phyloP scores from a whole-genome alignment of 2,888 invertebrate species.

The Agriotes lineatus region DNA sequence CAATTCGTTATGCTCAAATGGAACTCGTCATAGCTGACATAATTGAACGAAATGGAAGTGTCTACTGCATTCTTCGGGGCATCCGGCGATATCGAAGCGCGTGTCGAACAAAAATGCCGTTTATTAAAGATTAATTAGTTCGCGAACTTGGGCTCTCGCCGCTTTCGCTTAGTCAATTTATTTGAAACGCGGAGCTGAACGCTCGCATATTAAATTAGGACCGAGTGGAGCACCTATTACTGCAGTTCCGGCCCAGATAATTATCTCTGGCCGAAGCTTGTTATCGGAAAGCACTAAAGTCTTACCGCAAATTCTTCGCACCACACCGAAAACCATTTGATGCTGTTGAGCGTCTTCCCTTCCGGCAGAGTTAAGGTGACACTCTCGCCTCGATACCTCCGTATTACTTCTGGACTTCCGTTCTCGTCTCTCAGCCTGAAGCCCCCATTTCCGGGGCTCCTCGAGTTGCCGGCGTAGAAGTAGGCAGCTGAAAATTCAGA shows the following conservation, averaged over 20 bases:
- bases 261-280: too few species aligned
- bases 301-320: slow-evolving; percentile 90
- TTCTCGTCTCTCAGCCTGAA: slow-evolving; percentile 86
- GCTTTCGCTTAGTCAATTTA: background rate
- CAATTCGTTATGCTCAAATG: background rate
- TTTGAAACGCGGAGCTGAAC: background rate
- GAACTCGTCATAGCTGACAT: background rate
- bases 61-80: slow-evolving; percentile 18
- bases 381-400: slow-evolving; percentile 84
- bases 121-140: slow-evolving; percentile 34
- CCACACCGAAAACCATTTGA: slow-evolving; percentile 92
- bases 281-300: too few species aligned
- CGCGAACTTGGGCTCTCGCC: slow-evolving; percentile 8
- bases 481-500: slow-evolving; percentile 79
- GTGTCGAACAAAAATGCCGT: slow-evolving; percentile 22
- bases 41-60: slow-evolving; percentile 25
- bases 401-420: slow-evolving; percentile 82
- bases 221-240: background rate
- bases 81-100: slow-evolving; percentile 1
- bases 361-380: slow-evolving; percentile 89
- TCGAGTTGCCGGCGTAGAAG: slow-evolving; percentile 87
- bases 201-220: slow-evolving; percentile 13
- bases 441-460: slow-evolving; percentile 76
- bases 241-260: background rate
- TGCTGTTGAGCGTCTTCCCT: slow-evolving; percentile 84